Conservation (phyloP, 2,113 vertebrate species). For the Sarotherodon lohbergeri region DNA sequence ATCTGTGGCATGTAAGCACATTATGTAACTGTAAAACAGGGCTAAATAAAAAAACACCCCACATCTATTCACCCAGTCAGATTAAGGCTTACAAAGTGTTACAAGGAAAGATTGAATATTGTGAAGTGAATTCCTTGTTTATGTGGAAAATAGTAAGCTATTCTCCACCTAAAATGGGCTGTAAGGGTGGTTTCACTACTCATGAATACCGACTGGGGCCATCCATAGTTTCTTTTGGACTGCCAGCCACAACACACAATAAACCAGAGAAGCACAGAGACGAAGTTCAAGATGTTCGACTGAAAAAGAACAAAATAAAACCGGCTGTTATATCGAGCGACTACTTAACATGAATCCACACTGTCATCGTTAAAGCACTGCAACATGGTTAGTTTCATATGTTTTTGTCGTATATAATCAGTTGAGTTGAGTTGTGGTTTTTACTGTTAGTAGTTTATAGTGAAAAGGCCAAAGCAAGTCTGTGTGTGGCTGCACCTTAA, state of each 20-base stretch:
- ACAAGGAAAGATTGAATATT: not conserved
- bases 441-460: not conserved
- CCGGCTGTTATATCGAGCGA: not conserved
- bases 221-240: not conserved
- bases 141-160: not conserved
- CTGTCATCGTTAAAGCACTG: not conserved
- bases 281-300: rapidly evolving
- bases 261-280: not conserved
- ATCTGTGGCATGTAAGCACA: not conserved
- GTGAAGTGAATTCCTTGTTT: not conserved
- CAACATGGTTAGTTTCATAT: not conserved
- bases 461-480: not conserved
- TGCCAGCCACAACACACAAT: not conserved
- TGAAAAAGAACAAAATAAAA: not conserved
- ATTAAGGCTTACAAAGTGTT: not conserved
- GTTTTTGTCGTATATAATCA: not conserved
- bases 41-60: not conserved
- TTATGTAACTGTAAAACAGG: not conserved
- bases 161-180: not conserved
- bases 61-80: not conserved
- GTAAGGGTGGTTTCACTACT: not conserved
- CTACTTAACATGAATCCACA: not conserved
- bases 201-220: not conserved
- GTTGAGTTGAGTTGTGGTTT: not conserved
- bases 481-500: not conserved